These are phyloP conservation scores for Cinara cedri DNA, from an alignment of 2,888 invertebrate genomes.

Conservation along the genomic window DNA sequence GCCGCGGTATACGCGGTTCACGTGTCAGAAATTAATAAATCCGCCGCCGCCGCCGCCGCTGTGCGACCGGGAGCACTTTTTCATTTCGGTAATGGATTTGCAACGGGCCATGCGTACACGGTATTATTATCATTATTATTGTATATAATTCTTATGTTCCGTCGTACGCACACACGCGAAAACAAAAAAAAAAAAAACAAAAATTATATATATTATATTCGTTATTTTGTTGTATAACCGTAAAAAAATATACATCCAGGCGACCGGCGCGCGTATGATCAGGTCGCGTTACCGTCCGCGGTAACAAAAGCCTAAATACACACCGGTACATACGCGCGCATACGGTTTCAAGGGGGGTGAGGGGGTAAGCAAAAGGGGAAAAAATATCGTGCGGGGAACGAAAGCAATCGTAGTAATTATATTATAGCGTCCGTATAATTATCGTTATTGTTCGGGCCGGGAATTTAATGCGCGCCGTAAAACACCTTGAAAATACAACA, in stretches of 20 bases:
- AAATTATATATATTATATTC: background rate
- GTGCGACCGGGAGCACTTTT: slow-evolving; percentile 37
- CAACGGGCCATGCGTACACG: background rate
- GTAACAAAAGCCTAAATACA: no score
- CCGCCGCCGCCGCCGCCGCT: slow-evolving; percentile 16
- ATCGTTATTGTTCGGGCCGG: no score
- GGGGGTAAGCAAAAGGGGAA: background rate
- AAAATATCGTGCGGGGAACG: background rate
- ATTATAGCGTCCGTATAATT: no score
- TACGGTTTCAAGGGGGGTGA: background rate
- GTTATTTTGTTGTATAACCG: background rate
- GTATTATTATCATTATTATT: background rate
- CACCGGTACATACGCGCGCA: background rate
- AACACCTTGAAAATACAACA: no score
- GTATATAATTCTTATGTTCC: background rate
- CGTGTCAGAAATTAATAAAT: slow-evolving; percentile 57
- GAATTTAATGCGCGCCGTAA: no score
- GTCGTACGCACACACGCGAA: background rate
- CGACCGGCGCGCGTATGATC: slow-evolving; percentile 7
- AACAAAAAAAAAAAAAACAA: background rate
- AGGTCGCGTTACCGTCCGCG: background rate
- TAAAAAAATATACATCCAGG: no score
- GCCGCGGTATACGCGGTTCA: slow-evolving; percentile 32
- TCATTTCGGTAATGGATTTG: slow-evolving; percentile 54
- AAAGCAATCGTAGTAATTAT: no score